Percentiles rank a stretch among this genome's conserved stretches.
Evolutionary conservation across 2,888 invertebrate species (phyloP).

Genomic region (Lymantria dispar): DNA sequence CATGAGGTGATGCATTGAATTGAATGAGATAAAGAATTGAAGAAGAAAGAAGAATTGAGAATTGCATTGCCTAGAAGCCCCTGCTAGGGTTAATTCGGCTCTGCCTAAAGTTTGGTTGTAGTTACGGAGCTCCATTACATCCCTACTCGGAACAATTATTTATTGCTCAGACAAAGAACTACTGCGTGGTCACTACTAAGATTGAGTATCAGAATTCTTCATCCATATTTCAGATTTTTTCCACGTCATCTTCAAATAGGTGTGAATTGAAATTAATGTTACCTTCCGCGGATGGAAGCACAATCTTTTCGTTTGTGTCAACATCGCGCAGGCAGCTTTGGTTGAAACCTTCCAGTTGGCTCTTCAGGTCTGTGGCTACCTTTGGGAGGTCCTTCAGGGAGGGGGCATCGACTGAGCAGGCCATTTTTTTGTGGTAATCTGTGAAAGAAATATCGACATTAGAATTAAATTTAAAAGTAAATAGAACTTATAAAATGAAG

Average conservation of each 20-base stretch:
- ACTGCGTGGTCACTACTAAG: no score
- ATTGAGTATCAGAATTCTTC: no score
- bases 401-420: constrained; percentile 86
- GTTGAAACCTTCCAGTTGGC: constrained; percentile 95
- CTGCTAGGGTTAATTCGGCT: no score
- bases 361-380: constrained; percentile 94
- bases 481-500: background rate
- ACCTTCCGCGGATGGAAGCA: constrained; percentile 97
- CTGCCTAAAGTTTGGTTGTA: no score
- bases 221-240: no score
- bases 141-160: no score
- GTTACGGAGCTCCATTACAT: no score
- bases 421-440: constrained; percentile 62
- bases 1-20: no score
- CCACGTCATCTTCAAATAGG: background rate
- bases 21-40: no score
- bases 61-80: no score
- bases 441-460: constrained; percentile 23
- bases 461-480: background rate
- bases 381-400: constrained; percentile 95
- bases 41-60: no score
- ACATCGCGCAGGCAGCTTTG: constrained; percentile 93
- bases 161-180: no score
- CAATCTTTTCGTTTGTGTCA: constrained; percentile 94
- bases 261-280: constrained; percentile 9